Percentiles rank a stretch among this genome's conserved stretches.
Evolutionary conservation across 2,888 invertebrate genomes (phyloP).

Genomic region (Serrognathus titanus): DNA sequence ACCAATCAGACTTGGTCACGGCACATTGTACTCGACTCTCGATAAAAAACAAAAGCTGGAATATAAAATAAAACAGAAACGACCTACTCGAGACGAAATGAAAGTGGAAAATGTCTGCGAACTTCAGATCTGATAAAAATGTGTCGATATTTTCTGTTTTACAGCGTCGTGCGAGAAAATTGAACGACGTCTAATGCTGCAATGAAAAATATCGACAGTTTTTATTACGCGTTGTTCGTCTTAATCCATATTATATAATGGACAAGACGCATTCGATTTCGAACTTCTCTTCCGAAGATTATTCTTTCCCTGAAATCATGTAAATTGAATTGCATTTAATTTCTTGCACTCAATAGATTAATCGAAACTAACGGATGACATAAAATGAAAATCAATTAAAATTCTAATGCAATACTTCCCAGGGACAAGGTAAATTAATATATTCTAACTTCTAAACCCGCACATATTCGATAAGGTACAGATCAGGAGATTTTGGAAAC

Average conservation of each 20-base stretch:
- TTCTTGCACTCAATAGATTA: no score
- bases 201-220: slow-evolving; percentile 13
- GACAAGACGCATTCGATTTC: no score
- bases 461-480: no score
- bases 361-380: no score
- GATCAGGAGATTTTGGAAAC: no score
- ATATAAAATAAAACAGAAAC: slow-evolving; percentile 28
- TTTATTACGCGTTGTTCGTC: slow-evolving; percentile 3
- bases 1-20: slow-evolving; percentile 24
- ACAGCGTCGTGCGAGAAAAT: slow-evolving; percentile 25
- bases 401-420: no score
- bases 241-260: slow-evolving; percentile 7
- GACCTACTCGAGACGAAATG: slow-evolving; percentile 21
- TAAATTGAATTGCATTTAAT: no score
- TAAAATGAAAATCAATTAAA: no score
- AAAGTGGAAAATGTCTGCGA: slow-evolving; percentile 23
- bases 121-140: slow-evolving; percentile 29
- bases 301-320: no score
- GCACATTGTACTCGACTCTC: slow-evolving; percentile 19
- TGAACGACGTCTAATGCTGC: slow-evolving; percentile 19
- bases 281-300: no score
- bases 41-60: slow-evolving; percentile 26
- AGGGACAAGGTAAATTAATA: no score
- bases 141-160: slow-evolving; percentile 25
- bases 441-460: no score